Percentiles rank a stretch among this genome's conserved stretches.
Conservation (phyloP, 2,113 vertebrate genomes). For the Muscicapa adusta region DNA sequence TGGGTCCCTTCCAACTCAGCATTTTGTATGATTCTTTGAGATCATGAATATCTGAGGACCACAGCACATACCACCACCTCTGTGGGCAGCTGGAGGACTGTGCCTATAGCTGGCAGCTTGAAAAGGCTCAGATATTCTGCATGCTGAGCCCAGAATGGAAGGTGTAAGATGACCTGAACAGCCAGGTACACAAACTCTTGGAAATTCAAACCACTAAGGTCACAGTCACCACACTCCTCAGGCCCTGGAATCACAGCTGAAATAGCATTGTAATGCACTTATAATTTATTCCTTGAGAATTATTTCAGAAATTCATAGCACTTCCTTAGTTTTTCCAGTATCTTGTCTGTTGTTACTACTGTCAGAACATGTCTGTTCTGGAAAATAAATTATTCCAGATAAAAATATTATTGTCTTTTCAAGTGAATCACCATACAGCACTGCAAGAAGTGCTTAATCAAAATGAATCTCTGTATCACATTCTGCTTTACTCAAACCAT, state of each 20-base stretch:
- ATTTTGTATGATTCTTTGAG: neutral
- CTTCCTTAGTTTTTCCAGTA: neutral
- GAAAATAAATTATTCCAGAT: neutral
- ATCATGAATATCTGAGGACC: neutral
- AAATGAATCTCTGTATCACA: neutral
- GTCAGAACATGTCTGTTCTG: neutral
- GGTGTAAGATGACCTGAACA: neutral
- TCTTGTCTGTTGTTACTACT: neutral
- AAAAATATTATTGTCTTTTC: neutral
- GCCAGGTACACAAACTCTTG: neutral
- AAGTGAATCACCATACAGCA: neutral
- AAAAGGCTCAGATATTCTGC: neutral
- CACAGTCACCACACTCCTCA: neutral
- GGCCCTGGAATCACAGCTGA: slow-evolving; percentile 43
- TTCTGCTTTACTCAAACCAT: neutral
- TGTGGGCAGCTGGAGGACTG: neutral
- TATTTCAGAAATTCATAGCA: neutral
- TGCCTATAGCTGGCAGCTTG: neutral
- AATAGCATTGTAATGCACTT: slow-evolving; percentile 30
- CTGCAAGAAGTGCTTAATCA: neutral
- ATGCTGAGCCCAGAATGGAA: neutral
- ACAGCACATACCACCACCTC: neutral
- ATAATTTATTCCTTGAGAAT: slow-evolving; percentile 45
- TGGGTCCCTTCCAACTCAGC: neutral
- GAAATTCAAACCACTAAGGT: slow-evolving; percentile 39